phyloP scores from a whole-genome alignment of 1,140 invertebrate species.

The Leptinotarsa undecemlineata region DNA sequence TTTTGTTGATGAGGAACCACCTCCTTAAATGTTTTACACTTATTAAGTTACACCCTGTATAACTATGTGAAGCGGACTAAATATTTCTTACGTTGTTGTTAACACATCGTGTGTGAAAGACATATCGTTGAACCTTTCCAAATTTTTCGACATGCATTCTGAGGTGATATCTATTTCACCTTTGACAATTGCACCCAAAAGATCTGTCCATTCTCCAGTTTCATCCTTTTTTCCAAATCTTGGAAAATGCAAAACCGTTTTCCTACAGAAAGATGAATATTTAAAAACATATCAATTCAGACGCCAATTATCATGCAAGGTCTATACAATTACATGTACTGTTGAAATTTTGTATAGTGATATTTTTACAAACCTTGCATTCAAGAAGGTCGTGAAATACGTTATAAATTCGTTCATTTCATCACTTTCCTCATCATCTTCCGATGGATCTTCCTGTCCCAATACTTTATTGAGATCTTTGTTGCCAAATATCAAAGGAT shows the following conservation, averaged over 20 bases:
- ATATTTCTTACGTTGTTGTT: slow-evolving; percentile 37
- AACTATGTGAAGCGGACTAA: not conserved
- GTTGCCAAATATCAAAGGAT: slow-evolving; percentile 53
- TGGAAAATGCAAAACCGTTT: slow-evolving; percentile 56
- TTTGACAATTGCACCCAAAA: slow-evolving; percentile 62
- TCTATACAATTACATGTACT: not conserved
- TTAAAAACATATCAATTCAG: not conserved
- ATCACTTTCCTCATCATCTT: not conserved
- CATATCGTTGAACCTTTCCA: slow-evolving; percentile 60
- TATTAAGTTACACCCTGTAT: too few relatives aligned
- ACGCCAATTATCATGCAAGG: not conserved
- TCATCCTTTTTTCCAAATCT: slow-evolving; percentile 60
- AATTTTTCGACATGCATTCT: slow-evolving; percentile 62
- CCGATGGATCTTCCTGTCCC: not conserved
- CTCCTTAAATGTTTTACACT: too few relatives aligned
- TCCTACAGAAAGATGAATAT: slow-evolving; percentile 49
- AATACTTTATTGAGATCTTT: not conserved
- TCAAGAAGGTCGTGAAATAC: slow-evolving; percentile 53
- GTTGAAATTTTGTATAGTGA: too few relatives aligned
- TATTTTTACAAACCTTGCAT: slow-evolving; percentile 50
- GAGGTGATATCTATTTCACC: slow-evolving; percentile 63
- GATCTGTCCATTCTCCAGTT: slow-evolving; percentile 63
- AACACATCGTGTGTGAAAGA: slow-evolving; percentile 55
- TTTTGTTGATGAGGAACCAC: too few relatives aligned
- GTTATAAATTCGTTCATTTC: slow-evolving; percentile 39